phyloP scores from a whole-genome alignment of 2,113 vertebrate species.

The Megaceryle torquata region DNA sequence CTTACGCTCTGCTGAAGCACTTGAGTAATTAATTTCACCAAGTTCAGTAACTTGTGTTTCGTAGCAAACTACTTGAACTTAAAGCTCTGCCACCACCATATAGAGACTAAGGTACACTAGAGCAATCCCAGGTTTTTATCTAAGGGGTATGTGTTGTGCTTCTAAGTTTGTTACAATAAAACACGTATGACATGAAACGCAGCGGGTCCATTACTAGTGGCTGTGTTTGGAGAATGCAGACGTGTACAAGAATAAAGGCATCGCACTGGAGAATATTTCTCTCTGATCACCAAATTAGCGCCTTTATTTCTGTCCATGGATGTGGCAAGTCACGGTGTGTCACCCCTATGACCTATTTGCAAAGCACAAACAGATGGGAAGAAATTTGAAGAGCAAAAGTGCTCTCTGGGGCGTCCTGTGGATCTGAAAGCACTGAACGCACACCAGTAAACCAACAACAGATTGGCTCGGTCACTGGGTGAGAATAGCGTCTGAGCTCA shows the following conservation, averaged over 20 bases:
- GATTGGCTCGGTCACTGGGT: background rate
- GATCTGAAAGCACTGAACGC: background rate
- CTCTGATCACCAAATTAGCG: background rate
- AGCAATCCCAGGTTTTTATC: background rate
- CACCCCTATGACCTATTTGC: slow-evolving; percentile 12
- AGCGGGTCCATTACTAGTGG: background rate
- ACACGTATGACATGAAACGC: background rate
- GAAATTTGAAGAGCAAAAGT: background rate
- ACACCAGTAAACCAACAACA: background rate
- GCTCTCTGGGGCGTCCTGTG: slow-evolving; percentile 3
- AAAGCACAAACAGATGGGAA: slow-evolving; percentile 33
- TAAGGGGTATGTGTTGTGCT: background rate
- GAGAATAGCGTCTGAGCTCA: background rate
- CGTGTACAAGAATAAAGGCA: background rate
- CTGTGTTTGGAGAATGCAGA: background rate
- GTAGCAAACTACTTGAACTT: background rate
- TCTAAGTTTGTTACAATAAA: rapidly evolving
- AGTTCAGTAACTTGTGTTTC: background rate
- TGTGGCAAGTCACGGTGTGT: background rate
- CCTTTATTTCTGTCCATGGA: background rate
- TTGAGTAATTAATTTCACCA: background rate
- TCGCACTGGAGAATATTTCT: background rate
- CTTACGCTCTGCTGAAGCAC: background rate
- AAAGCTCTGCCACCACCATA: background rate
- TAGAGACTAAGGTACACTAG: background rate